Conservation (phyloP, 2,888 invertebrate genomes). For the Acronicta psi region DNA sequence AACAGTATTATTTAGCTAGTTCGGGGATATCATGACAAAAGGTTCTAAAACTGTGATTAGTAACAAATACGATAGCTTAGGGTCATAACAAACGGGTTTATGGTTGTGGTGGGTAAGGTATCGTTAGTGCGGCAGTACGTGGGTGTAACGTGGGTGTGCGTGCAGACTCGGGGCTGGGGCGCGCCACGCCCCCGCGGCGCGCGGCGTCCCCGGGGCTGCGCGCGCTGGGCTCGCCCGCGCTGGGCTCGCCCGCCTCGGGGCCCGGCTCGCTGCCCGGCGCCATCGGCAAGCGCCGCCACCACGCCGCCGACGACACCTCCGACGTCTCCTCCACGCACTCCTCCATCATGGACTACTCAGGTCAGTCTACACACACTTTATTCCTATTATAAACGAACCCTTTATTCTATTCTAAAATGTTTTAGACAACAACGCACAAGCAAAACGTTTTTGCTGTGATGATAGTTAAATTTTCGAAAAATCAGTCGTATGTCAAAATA, state of each 20-base stretch:
- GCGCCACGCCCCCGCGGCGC: slow-evolving; percentile 95
- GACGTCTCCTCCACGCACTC: slow-evolving; percentile 95
- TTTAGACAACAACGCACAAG: not conserved
- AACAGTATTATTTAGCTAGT: too few relatives aligned
- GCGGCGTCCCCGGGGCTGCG: slow-evolving; percentile 96
- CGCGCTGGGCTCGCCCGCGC: slow-evolving; percentile 93
- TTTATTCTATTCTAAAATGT: too few relatives aligned
- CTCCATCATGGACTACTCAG: slow-evolving; percentile 96
- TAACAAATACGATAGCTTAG: not conserved
- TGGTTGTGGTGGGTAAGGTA: not conserved
- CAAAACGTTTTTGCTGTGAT: not conserved
- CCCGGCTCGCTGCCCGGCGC: slow-evolving; percentile 93
- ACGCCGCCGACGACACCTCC: slow-evolving; percentile 95
- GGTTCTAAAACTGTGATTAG: not conserved
- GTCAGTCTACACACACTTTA: slow-evolving; percentile 82
- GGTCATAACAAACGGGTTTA: slow-evolving; percentile 12
- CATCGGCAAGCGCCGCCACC: slow-evolving; percentile 92
- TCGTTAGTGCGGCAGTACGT: slow-evolving; percentile 1
- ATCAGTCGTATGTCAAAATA: too few relatives aligned
- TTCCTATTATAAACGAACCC: not conserved
- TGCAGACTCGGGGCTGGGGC: slow-evolving; percentile 95
- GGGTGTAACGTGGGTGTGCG: slow-evolving; percentile 69
- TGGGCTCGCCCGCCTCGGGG: slow-evolving; percentile 92
- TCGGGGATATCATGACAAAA: not conserved
- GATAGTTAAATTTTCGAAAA: not conserved